Percentiles rank a stretch among this genome's conserved stretches.
These are phyloP conservation scores for Smutsia gigantea DNA, from an alignment of 2,797 vertebrate genomes.

Conservation along the genomic window DNA sequence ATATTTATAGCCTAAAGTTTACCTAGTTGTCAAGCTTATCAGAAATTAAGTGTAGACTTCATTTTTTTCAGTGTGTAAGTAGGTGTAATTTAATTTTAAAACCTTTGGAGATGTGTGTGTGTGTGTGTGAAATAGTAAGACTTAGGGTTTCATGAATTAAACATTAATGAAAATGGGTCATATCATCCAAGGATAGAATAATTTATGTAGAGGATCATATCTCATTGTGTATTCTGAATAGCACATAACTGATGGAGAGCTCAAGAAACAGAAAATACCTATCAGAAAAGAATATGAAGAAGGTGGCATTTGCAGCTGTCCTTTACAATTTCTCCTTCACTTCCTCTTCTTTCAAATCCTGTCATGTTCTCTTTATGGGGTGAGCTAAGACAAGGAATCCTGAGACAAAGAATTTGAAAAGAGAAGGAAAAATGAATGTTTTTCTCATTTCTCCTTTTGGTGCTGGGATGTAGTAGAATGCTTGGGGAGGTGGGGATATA, in stretches of 20 bases:
- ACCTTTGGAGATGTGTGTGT: not conserved
- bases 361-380: not conserved
- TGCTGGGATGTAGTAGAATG: not conserved
- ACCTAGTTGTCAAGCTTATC: constrained; percentile 1
- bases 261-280: not conserved
- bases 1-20: not conserved
- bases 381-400: not conserved
- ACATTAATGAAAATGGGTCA: not conserved
- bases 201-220: not conserved
- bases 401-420: not conserved
- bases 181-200: not conserved
- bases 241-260: not conserved
- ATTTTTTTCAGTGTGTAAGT: not conserved
- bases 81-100: not conserved
- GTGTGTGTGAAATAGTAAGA: not conserved
- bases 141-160: not conserved
- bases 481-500: not conserved
- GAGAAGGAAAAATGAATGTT: not conserved
- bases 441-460: not conserved
- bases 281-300: not conserved
- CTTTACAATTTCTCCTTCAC: not conserved
- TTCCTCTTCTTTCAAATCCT: not conserved
- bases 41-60: not conserved
- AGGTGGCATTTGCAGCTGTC: not conserved
- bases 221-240: not conserved